A percentile compares a stretch with the other conserved stretches of the same genome.
Evolutionary conservation across 2,888 invertebrate species (phyloP).

Genomic region (Trachelus troglodyta): DNA sequence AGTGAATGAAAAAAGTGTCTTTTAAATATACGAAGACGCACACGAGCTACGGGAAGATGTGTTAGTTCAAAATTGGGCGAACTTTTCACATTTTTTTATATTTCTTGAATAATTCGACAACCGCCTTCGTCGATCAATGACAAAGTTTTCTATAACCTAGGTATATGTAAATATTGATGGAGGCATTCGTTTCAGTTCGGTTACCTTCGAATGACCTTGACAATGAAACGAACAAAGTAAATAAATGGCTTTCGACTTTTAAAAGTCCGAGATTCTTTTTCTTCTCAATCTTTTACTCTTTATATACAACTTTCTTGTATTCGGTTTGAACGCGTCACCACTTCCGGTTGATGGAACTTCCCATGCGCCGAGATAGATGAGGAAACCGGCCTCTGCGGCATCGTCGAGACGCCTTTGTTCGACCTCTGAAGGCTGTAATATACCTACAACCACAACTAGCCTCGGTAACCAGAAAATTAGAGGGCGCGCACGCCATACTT

Average conservation of each 20-base stretch:
- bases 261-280: not conserved
- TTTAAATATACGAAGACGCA: not conserved
- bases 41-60: constrained; percentile 6
- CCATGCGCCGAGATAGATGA: constrained; percentile 84
- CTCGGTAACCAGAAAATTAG: not conserved
- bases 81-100: not conserved
- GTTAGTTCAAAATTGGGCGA: not conserved
- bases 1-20: constrained; percentile 29
- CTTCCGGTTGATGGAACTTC: constrained; percentile 78
- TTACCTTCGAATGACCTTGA: not conserved
- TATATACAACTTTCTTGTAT: constrained; percentile 94
- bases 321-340: constrained; percentile 87
- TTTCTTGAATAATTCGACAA: not conserved
- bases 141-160: not conserved
- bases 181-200: not conserved
- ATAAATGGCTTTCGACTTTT: not conserved
- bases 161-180: not conserved
- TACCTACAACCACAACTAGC: constrained; percentile 71
- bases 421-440: constrained; percentile 81
- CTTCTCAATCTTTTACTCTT: constrained; percentile 46
- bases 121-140: not conserved
- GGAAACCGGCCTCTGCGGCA: constrained; percentile 73
- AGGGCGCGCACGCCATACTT: not conserved
- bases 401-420: constrained; percentile 75
- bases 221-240: not conserved